Conservation (phyloP, 23 tunicate species). For the Phallusia fumigata region DNA sequence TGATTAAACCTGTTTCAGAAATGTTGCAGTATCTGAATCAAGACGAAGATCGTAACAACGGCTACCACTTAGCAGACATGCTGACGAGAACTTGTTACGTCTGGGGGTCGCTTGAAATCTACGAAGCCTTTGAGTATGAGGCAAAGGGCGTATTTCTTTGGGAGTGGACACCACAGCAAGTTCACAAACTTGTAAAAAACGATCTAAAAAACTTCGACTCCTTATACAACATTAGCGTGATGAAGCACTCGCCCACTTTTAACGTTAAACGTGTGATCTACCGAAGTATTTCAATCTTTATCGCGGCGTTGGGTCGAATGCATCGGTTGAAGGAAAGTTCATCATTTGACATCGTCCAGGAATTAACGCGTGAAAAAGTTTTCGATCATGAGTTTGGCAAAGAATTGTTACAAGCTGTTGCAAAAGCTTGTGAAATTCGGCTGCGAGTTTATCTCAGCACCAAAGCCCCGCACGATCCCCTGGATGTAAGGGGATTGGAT, state of each 20-base stretch:
- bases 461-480: background rate
- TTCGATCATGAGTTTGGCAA: background rate
- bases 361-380: background rate
- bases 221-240: background rate
- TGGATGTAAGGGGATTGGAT: background rate
- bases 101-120: conserved; percentile 14
- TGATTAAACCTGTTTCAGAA: conserved; percentile 44
- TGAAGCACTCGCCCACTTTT: background rate
- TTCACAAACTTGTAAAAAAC: background rate
- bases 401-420: background rate
- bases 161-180: background rate
- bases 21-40: conserved; percentile 32
- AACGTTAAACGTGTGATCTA: conserved; percentile 4
- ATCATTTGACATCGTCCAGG: conserved; percentile 6
- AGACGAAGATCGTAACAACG: conserved; percentile 24
- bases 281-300: conserved; percentile 14
- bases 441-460: background rate
- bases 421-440: conserved; percentile 6
- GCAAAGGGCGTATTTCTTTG: background rate
- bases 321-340: background rate
- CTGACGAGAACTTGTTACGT: conserved; percentile 42
- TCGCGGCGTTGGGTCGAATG: conserved; percentile 1
- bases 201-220: background rate
- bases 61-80: conserved; percentile 40
- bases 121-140: conserved; percentile 9